phyloP scores from a whole-genome alignment of 1,140 invertebrate species.

The Zaprionus ghesquierei region DNA sequence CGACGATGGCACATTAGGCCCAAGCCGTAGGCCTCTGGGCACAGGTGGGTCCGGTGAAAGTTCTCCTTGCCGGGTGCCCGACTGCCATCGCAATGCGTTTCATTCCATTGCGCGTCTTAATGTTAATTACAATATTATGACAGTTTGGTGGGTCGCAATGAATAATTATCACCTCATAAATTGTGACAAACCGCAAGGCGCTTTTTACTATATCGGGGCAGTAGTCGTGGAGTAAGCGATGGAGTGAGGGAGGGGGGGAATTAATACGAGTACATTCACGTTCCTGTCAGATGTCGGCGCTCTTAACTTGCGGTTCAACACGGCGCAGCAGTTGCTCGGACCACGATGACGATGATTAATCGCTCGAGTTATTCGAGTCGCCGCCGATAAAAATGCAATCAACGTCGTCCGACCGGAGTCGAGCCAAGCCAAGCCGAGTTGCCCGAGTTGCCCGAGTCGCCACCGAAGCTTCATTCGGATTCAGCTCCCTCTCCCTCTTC shows the following conservation, averaged over 20 bases:
- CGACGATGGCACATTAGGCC: conserved; percentile 27
- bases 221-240: neutral
- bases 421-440: conserved; percentile 16
- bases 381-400: conserved; percentile 69
- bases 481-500: conserved; percentile 1
- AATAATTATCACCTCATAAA: conserved; percentile 81
- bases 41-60: conserved; percentile 32
- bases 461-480: neutral
- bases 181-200: conserved; percentile 78
- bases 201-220: neutral
- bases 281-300: conserved; percentile 42
- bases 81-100: conserved; percentile 72
- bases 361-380: conserved; percentile 69
- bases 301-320: conserved; percentile 11
- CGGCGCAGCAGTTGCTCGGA: conserved; percentile 14
- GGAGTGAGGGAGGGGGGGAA: neutral
- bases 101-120: conserved; percentile 65
- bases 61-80: conserved; percentile 6
- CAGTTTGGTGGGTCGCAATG: conserved; percentile 69
- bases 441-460: conserved; percentile 3
- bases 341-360: conserved; percentile 74
- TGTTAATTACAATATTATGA: conserved; percentile 81
- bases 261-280: conserved; percentile 23
- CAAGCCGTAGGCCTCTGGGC: neutral
- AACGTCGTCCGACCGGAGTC: conserved; percentile 40